A percentile compares a stretch with the other conserved stretches of the same genome.
Conservation (phyloP, 2,113 vertebrate species). For the Catagonus wagneri region DNA sequence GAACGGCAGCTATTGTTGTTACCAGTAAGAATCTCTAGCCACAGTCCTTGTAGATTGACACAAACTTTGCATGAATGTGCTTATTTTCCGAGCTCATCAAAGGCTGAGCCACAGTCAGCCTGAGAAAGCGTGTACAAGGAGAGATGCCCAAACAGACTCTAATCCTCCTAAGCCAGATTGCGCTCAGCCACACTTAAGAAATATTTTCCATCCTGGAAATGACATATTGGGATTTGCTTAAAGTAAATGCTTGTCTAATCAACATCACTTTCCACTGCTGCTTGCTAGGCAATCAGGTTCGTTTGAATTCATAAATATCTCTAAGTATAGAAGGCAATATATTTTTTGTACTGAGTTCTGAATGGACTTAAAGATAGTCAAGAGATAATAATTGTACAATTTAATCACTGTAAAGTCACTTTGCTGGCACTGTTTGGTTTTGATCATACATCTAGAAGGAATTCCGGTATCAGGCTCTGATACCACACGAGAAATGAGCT, state of each 20-base stretch:
- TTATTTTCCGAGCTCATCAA: background rate
- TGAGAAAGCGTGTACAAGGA: background rate
- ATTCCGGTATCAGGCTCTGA: constrained; percentile 1
- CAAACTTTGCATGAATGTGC: background rate
- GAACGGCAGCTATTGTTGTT: background rate
- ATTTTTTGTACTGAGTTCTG: background rate
- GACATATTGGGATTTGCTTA: background rate
- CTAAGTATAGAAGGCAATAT: background rate
- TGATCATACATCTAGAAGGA: constrained; percentile 26
- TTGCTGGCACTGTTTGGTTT: background rate
- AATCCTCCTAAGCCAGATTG: background rate
- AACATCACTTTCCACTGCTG: background rate
- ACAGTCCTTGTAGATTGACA: accelerated
- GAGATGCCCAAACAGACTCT: background rate
- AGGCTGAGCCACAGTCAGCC: background rate
- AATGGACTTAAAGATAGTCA: background rate
- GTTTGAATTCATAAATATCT: background rate
- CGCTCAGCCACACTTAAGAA: background rate
- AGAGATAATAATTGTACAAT: background rate
- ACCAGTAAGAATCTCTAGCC: background rate
- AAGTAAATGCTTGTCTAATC: background rate
- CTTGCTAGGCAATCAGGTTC: background rate
- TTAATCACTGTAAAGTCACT: background rate
- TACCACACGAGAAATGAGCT: constrained; percentile 3
- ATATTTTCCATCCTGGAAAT: background rate